A percentile compares a stretch with the other conserved stretches of the same genome.
Conservation (phyloP, 2,113 vertebrate species). For the Scytalopus superciliaris region DNA sequence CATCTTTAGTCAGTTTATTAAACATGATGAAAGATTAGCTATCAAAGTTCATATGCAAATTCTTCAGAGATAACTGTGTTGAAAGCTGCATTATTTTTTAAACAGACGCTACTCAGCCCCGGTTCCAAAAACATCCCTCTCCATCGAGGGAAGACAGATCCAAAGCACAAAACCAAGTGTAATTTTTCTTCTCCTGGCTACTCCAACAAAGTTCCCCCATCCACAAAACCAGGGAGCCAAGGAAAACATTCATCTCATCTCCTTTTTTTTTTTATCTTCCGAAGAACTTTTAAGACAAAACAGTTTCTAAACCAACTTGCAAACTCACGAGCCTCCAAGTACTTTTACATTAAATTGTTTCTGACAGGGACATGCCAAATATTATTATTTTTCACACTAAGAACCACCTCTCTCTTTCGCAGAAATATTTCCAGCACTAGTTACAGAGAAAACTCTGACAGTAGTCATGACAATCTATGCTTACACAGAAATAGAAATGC, state of each 20-base stretch:
- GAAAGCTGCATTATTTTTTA: slow-evolving; percentile 68
- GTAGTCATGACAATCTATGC: slow-evolving; percentile 32
- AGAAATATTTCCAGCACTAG: slow-evolving; percentile 24
- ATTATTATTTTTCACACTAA: slow-evolving; percentile 58
- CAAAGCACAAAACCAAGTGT: slow-evolving; percentile 30
- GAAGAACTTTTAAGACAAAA: slow-evolving; percentile 33
- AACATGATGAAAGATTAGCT: slow-evolving; percentile 76
- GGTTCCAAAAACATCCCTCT: slow-evolving; percentile 45
- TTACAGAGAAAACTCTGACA: slow-evolving; percentile 42
- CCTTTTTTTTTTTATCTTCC: not conserved
- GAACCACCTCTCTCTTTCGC: not conserved
- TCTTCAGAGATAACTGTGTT: slow-evolving; percentile 59
- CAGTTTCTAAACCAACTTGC: not conserved
- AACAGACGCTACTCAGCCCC: slow-evolving; percentile 23
- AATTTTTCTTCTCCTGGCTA: slow-evolving; percentile 35
- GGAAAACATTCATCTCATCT: not conserved
- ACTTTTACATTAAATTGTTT: slow-evolving; percentile 33
- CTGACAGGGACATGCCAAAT: slow-evolving; percentile 56
- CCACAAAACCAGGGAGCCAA: slow-evolving; percentile 1
- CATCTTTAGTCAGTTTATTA: slow-evolving; percentile 78
- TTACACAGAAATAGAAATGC: slow-evolving; percentile 38
- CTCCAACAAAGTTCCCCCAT: not conserved
- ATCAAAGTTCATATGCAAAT: slow-evolving; percentile 73
- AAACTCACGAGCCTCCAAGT: not conserved
- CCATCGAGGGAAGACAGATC: slow-evolving; percentile 1